These are phyloP conservation scores for Ligdia adustata DNA, from an alignment of 2,888 invertebrate genomes.

Conservation along the genomic window DNA sequence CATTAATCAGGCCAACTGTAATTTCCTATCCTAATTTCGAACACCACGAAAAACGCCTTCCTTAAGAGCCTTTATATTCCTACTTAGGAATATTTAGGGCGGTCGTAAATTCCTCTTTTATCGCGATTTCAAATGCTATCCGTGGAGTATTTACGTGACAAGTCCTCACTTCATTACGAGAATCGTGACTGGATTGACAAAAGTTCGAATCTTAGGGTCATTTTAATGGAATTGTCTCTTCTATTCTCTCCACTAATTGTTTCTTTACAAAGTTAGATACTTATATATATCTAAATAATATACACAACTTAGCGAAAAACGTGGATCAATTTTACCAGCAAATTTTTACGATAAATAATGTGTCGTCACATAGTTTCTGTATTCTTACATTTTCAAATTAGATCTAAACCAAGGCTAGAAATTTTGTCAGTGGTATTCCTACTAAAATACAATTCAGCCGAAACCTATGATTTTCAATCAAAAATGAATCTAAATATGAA, in stretches of 20 bases:
- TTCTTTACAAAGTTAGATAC: too few relatives aligned
- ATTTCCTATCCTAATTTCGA: slow-evolving; percentile 40
- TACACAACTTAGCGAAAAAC: too few relatives aligned
- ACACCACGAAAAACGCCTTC: slow-evolving; percentile 39
- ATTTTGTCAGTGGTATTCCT: too few relatives aligned
- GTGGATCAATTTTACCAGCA: too few relatives aligned
- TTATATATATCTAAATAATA: too few relatives aligned
- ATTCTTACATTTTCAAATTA: too few relatives aligned
- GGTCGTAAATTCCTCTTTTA: slow-evolving; percentile 71
- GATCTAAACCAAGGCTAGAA: too few relatives aligned
- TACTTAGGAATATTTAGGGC: slow-evolving; percentile 57
- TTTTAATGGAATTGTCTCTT: slow-evolving; percentile 50
- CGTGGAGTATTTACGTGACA: slow-evolving; percentile 70
- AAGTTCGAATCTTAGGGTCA: slow-evolving; percentile 49
- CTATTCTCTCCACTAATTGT: slow-evolving; percentile 25
- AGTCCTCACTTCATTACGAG: slow-evolving; percentile 72
- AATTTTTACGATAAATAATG: too few relatives aligned
- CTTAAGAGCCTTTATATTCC: slow-evolving; percentile 33
- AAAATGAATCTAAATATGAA: too few relatives aligned
- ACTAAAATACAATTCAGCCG: too few relatives aligned
- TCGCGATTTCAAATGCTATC: slow-evolving; percentile 73
- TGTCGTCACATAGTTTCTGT: too few relatives aligned
- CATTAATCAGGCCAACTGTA: slow-evolving; percentile 37
- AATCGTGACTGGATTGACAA: slow-evolving; percentile 70
- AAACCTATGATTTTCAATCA: too few relatives aligned